Evolutionary conservation across 2,797 vertebrate species (phyloP).

Genomic region (Sebastes melanostomus): DNA sequence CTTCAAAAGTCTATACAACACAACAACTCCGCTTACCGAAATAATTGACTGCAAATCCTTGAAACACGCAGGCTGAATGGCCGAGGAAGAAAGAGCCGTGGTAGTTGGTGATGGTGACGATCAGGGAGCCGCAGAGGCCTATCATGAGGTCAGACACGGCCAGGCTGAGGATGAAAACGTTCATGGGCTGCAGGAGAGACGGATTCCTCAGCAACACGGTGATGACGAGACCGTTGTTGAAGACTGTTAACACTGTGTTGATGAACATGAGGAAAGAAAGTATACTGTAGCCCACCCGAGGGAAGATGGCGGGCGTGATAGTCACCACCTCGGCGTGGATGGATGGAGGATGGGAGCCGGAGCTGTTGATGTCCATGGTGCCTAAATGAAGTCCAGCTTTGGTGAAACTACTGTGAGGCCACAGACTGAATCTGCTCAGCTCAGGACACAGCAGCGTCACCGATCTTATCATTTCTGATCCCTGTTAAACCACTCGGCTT

Average conservation of each 20-base stretch:
- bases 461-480: constrained; percentile 63
- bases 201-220: constrained; percentile 61
- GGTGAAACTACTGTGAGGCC: constrained; percentile 19
- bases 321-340: constrained; percentile 1
- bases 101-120: constrained; percentile 80
- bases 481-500: constrained; percentile 16
- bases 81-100: constrained; percentile 79
- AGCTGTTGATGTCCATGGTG: constrained; percentile 64
- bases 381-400: constrained; percentile 11
- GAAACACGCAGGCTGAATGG: constrained; percentile 73
- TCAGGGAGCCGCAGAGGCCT: constrained; percentile 71
- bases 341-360: not conserved
- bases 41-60: constrained; percentile 82
- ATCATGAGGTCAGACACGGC: constrained; percentile 81
- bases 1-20: not conserved
- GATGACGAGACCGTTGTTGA: constrained; percentile 78
- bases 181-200: constrained; percentile 66
- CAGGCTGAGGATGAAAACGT: constrained; percentile 72
- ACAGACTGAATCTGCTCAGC: constrained; percentile 4
- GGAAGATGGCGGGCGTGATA: constrained; percentile 65
- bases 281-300: constrained; percentile 75
- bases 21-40: constrained; percentile 73
- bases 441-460: not conserved
- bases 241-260: constrained; percentile 72
- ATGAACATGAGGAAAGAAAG: constrained; percentile 80